Evolutionary conservation across 1,140 invertebrate genomes (phyloP).

Genomic region (Drosophila prosaltans): DNA sequence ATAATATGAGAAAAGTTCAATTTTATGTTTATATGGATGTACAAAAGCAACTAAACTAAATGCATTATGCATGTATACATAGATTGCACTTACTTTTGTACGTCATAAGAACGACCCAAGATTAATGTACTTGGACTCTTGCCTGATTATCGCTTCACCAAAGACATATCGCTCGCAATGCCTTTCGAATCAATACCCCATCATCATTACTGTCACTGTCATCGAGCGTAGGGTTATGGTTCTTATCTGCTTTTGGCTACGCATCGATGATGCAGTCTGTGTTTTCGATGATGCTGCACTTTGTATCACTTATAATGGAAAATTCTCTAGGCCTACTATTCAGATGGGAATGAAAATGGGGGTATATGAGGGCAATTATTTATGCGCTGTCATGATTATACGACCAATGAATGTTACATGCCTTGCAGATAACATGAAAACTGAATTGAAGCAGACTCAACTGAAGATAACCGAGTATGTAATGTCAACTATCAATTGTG

Average conservation of each 20-base stretch:
- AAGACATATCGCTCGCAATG: not conserved
- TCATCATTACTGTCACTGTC: slow-evolving; percentile 32
- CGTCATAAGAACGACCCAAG: not conserved
- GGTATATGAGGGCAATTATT: slow-evolving; percentile 13
- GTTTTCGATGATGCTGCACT: slow-evolving; percentile 36
- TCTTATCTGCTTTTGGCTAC: slow-evolving; percentile 35
- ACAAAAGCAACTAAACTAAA: no score
- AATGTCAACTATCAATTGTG: not conserved
- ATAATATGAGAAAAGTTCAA: no score
- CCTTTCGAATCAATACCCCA: slow-evolving; percentile 2
- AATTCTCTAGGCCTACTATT: slow-evolving; percentile 38
- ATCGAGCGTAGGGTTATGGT: slow-evolving; percentile 4
- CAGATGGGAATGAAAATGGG: slow-evolving; percentile 9
- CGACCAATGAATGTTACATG: slow-evolving; percentile 12
- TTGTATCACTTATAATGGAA: slow-evolving; percentile 51
- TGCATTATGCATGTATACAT: no score
- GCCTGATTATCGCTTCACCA: slow-evolving; percentile 31
- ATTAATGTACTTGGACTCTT: slow-evolving; percentile 5
- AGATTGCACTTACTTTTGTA: no score
- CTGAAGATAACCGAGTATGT: slow-evolving; percentile 1
- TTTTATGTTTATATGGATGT: no score
- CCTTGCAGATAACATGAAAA: slow-evolving; percentile 7
- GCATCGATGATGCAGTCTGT: slow-evolving; percentile 30
- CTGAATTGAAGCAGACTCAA: not conserved
- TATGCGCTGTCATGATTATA: slow-evolving; percentile 30